These are phyloP conservation scores for Muscidifurax raptorellus DNA, from an alignment of 1,140 invertebrate genomes.

Conservation along the genomic window DNA sequence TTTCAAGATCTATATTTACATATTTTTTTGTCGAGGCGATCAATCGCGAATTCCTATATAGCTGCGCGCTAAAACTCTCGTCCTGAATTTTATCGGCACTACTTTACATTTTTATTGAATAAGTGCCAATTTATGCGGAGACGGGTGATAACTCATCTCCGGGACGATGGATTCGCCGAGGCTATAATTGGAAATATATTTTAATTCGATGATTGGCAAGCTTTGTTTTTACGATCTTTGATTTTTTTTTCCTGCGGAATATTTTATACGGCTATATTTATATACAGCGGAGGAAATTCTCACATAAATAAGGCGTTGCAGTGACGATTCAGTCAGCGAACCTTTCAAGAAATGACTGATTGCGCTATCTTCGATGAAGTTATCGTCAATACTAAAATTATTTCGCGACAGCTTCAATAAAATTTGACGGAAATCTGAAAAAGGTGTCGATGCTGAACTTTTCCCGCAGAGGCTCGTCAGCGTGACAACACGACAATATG, in stretches of 20 bases:
- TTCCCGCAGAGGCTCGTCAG: not conserved
- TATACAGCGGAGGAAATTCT: not conserved
- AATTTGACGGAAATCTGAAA: not conserved
- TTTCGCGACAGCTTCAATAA: not conserved
- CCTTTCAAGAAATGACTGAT: too few species aligned
- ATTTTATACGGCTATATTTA: not conserved
- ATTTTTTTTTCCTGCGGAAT: not conserved
- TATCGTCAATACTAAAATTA: not conserved
- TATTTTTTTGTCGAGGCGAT: not conserved
- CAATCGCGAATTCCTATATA: not conserved
- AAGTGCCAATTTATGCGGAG: constrained; percentile 36
- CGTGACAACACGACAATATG: not conserved
- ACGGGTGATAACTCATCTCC: not conserved
- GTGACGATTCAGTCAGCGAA: too few species aligned
- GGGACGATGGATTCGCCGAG: not conserved
- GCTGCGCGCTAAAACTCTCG: not conserved
- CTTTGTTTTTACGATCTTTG: not conserved
- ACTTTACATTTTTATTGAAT: constrained; percentile 36
- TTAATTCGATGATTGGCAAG: not conserved
- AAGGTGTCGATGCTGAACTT: not conserved
- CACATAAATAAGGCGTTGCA: not conserved
- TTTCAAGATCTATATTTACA: constrained; percentile 1
- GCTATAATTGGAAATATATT: constrained; percentile 8
- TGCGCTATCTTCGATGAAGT: too few species aligned
- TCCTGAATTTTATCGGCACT: constrained; percentile 27